Evolutionary conservation across 1,140 invertebrate species (phyloP).

Genomic region (Lordiphosa collinella): DNA sequence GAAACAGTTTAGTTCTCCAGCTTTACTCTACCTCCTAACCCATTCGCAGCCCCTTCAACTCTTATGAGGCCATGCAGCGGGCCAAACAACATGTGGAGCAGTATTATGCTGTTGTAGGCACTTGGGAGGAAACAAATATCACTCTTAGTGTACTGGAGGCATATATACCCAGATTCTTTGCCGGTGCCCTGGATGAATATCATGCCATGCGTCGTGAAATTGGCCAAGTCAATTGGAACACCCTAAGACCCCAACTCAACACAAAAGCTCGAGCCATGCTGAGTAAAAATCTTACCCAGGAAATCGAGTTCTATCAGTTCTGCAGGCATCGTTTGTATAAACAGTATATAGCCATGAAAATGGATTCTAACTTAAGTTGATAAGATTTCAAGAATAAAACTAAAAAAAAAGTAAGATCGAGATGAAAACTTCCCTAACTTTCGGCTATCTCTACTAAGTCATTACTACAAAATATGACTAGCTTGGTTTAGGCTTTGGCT

Average conservation of each 20-base stretch:
- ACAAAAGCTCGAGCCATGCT: conserved; percentile 90
- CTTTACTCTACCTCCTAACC: neutral
- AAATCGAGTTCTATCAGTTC: conserved; percentile 95
- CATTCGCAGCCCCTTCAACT: conserved; percentile 89
- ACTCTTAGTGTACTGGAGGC: conserved; percentile 90
- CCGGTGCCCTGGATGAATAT: conserved; percentile 82
- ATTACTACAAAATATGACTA: neutral
- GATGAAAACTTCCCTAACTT: conserved; percentile 38
- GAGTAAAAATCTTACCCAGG: conserved; percentile 89
- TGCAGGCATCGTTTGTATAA: conserved; percentile 90
- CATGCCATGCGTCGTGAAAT: conserved; percentile 84
- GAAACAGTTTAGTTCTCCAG: too few relatives aligned
- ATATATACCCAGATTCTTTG: conserved; percentile 91
- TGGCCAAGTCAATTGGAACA: conserved; percentile 89
- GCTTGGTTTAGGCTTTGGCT: conserved; percentile 17
- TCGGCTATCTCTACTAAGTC: conserved; percentile 13
- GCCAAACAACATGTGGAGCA: conserved; percentile 91
- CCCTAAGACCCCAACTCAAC: conserved; percentile 86
- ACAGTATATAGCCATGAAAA: conserved; percentile 85
- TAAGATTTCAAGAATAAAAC: conserved; percentile 27
- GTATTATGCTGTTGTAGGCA: conserved; percentile 92
- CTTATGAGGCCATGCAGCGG: conserved; percentile 87
- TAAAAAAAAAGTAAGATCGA: neutral
- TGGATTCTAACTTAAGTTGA: conserved; percentile 54
- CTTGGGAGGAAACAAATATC: conserved; percentile 92